These are phyloP conservation scores for Leptodactylus fuscus DNA, from an alignment of 2,113 vertebrate species.

Conservation along the genomic window DNA sequence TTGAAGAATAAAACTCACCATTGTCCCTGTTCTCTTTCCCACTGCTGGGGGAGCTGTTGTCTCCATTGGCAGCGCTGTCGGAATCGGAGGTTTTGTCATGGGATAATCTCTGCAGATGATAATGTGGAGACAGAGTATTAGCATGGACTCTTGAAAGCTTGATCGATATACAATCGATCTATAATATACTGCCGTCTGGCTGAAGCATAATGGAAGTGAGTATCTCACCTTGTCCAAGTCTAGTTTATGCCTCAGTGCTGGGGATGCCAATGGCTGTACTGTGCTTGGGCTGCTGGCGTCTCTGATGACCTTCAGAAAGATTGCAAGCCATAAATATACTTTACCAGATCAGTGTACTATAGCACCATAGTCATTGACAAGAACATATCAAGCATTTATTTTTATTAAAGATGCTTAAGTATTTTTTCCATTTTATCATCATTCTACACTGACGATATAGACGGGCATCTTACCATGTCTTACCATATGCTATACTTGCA, in stretches of 20 bases:
- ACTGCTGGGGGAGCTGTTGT: conserved; percentile 68
- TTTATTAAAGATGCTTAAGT: too few relatives aligned
- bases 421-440: too few relatives aligned
- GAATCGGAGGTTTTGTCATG: conserved; percentile 91
- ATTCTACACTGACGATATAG: too few relatives aligned
- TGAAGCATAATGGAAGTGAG: neutral
- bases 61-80: conserved; percentile 80
- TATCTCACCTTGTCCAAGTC: conserved; percentile 89
- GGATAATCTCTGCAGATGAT: conserved; percentile 78
- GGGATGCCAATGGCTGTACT: conserved; percentile 81
- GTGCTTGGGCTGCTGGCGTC: conserved; percentile 79
- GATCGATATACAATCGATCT: too few relatives aligned
- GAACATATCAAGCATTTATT: too few relatives aligned
- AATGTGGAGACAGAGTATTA: neutral
- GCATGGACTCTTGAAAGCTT: too few relatives aligned
- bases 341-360: too few relatives aligned
- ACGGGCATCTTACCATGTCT: too few relatives aligned
- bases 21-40: conserved; percentile 79
- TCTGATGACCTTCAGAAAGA: conserved; percentile 82
- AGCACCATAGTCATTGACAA: too few relatives aligned
- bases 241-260: conserved; percentile 83
- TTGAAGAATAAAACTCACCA: too few relatives aligned
- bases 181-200: neutral
- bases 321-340: too few relatives aligned
- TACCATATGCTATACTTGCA: too few relatives aligned